Evolutionary conservation across 2,113 vertebrate species (phyloP).

Genomic region (Furnarius figulus): DNA sequence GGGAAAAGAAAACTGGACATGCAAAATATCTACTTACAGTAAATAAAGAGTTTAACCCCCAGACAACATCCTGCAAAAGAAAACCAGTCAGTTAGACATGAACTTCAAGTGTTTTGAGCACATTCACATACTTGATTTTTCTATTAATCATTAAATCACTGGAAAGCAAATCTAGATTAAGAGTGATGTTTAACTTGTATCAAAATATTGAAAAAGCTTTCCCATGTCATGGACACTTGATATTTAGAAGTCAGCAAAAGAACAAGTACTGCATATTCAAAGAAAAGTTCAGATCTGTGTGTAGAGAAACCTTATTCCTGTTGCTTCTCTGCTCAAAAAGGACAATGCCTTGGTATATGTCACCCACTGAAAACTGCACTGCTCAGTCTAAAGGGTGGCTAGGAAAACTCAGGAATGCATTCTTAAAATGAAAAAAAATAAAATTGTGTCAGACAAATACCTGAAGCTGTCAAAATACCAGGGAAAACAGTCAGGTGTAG

Average conservation of each 20-base stretch:
- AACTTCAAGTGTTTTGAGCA: not conserved
- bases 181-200: not conserved
- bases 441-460: not conserved
- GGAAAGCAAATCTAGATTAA: not conserved
- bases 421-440: not conserved
- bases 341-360: not conserved
- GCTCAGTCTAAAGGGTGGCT: not conserved
- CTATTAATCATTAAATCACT: not conserved
- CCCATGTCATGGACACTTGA: not conserved
- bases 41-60: slow-evolving; percentile 98
- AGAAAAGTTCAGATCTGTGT: not conserved
- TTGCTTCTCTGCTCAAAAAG: not conserved
- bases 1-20: not conserved
- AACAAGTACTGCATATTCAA: not conserved
- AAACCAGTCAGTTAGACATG: not conserved
- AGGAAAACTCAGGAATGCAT: not conserved
- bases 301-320: not conserved
- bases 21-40: slow-evolving; percentile 86
- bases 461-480: not conserved
- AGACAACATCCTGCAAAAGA: slow-evolving; percentile 91
- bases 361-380: not conserved
- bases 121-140: not conserved
- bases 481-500: not conserved
- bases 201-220: not conserved
- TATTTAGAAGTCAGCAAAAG: not conserved